These are phyloP conservation scores for Rhaphigaster nebulosa DNA, from an alignment of 2,888 invertebrate genomes.

Conservation along the genomic window DNA sequence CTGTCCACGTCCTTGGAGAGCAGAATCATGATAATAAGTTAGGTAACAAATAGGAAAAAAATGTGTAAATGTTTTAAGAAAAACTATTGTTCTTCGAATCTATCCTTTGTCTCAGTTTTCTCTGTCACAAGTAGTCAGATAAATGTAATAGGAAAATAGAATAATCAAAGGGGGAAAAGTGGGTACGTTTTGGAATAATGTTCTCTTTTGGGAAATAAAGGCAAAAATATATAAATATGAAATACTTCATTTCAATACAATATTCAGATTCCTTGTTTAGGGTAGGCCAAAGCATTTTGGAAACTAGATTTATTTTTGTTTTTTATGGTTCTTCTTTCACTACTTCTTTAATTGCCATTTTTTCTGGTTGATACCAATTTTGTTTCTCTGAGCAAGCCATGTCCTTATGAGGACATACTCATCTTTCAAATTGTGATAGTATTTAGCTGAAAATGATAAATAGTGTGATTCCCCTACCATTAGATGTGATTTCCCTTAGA, in stretches of 20 bases:
- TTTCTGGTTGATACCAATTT: not conserved
- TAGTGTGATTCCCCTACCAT: not conserved
- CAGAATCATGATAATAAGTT: constrained; percentile 57
- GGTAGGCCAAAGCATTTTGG: constrained; percentile 49
- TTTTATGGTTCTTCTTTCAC: not conserved
- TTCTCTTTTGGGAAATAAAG: constrained; percentile 56
- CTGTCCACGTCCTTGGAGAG: constrained; percentile 52
- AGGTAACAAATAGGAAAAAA: constrained; percentile 50
- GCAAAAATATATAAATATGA: constrained; percentile 51
- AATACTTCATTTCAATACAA: constrained; percentile 57
- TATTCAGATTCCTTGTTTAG: constrained; percentile 50
- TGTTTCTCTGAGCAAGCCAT: not conserved
- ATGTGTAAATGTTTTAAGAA: constrained; percentile 48
- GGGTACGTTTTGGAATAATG: constrained; percentile 56
- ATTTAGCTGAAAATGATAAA: not conserved
- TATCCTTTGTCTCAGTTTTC: constrained; percentile 51
- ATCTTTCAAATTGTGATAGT: not conserved
- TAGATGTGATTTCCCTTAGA: too few relatives aligned
- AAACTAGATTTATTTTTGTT: not conserved
- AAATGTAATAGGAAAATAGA: constrained; percentile 30
- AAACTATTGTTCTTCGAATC: constrained; percentile 40
- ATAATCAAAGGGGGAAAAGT: constrained; percentile 54
- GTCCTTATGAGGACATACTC: not conserved
- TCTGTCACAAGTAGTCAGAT: constrained; percentile 46
- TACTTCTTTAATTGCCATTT: not conserved